Evolutionary conservation across 2,888 invertebrate genomes (phyloP), one percentile per base, ranked within the genome.

Genomic region (Eristalis intricaria): DNA sequence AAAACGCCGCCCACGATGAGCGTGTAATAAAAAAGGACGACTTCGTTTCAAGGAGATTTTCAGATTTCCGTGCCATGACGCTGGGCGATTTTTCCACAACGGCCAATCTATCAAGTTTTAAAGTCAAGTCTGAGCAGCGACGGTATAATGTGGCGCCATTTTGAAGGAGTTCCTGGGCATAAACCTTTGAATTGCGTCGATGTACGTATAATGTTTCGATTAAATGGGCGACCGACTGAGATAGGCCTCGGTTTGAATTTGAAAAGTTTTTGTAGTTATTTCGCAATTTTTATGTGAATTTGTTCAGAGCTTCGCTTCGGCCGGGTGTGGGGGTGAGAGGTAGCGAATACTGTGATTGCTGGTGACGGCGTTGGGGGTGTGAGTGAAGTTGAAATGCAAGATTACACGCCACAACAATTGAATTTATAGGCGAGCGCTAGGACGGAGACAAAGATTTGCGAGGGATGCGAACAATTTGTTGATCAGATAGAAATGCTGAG

Each of bases 181-280:
- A 76, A 87, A 65, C 79, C 76, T 84, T 84, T 77, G 56, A 77
- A 84, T 79, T 79, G 87, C 84, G 83, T 84, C 50, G 75, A 84
- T 84, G 73, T 87, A 84, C 76, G 76, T 80, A 80, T 84, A 84
- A 87, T 87, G 83, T 84, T 86, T 78, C 78, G 75, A 84, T 87
- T 79, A 80, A 84, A 86, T 65, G 50, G 64, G 65, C 76, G 58
- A 79, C 73, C 50, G 50, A 80, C 75, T 58, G 61, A 70, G 86
- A 79, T 83, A 83, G 78, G 74, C 66, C 0, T 64, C 80, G 35
- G 43, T 65, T 68, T 19, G 56, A 79, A 65, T 56, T 71, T 61
- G 35, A 75, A 82, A 71, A 75, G 19, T 85, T 86, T 86, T 74
- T 32, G 32, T 35, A 35, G 64, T 68, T n/a, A 35, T 38, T 74